A percentile compares a stretch with the other conserved stretches of the same genome.
phyloP scores from a whole-genome alignment of 2,888 invertebrate species.

The Perizoma flavofasciatum region DNA sequence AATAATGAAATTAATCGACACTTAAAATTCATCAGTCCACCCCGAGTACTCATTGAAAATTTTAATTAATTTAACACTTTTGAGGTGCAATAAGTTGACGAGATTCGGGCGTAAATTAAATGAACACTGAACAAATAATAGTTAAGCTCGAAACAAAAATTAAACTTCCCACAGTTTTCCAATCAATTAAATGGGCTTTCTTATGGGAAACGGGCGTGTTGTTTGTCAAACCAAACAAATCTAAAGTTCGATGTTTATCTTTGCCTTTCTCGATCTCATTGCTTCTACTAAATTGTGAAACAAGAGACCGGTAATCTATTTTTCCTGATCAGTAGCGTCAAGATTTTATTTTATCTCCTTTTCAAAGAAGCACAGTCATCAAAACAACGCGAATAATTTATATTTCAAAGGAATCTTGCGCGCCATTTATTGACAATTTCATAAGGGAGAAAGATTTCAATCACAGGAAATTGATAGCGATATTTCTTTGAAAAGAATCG shows the following conservation, averaged over 20 bases:
- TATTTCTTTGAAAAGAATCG: constrained; percentile 60
- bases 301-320: constrained; percentile 38
- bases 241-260: constrained; percentile 34
- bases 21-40: constrained; percentile 56
- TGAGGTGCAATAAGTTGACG: constrained; percentile 47
- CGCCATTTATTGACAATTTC: constrained; percentile 68
- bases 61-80: constrained; percentile 71
- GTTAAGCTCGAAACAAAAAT: constrained; percentile 14
- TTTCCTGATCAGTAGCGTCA: constrained; percentile 34
- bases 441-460: constrained; percentile 65
- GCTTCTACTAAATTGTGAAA: constrained; percentile 35
- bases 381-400: constrained; percentile 50
- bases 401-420: constrained; percentile 54
- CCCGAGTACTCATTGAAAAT: constrained; percentile 52
- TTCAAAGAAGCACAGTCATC: constrained; percentile 47
- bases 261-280: constrained; percentile 32
- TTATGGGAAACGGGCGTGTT: constrained; percentile 22
- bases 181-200: constrained; percentile 36
- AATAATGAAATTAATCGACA: constrained; percentile 54
- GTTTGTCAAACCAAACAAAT: constrained; percentile 38
- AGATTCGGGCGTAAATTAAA: constrained; percentile 10
- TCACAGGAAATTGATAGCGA: constrained; percentile 66
- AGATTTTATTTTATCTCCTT: constrained; percentile 34
- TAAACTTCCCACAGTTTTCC: constrained; percentile 20
- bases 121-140: not conserved